A percentile compares a stretch with the other conserved stretches of the same genome.
Evolutionary conservation across 2,113 vertebrate species (phyloP).

Genomic region (Climacteris rufus): DNA sequence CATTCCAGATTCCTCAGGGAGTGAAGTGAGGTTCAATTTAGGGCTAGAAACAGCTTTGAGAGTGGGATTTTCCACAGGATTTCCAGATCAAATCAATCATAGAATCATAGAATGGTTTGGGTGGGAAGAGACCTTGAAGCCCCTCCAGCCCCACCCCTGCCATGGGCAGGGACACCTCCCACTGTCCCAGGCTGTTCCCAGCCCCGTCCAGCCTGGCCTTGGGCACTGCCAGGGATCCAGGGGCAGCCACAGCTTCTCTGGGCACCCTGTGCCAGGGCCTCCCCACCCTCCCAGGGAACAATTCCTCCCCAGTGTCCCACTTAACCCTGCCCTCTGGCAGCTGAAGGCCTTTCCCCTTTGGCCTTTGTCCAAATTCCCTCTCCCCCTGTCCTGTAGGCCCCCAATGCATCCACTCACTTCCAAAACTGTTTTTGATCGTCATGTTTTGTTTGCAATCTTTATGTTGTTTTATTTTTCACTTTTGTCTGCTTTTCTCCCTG

Average conservation of each 20-base stretch:
- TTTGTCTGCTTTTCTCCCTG: not conserved
- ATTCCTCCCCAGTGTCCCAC: not conserved
- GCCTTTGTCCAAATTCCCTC: not conserved
- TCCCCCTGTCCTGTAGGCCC: not conserved
- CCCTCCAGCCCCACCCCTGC: fast-evolving
- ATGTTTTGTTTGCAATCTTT: not conserved
- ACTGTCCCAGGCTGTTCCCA: not conserved
- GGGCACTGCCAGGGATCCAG: not conserved
- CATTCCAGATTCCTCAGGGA: not conserved
- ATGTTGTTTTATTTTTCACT: not conserved
- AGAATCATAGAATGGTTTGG: not conserved
- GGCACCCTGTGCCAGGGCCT: not conserved
- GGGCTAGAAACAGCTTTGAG: not conserved
- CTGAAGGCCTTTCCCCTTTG: not conserved
- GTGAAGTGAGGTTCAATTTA: not conserved
- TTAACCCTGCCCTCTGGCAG: not conserved
- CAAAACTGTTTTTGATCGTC: not conserved
- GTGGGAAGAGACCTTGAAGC: not conserved
- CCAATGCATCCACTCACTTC: not conserved
- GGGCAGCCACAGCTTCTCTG: not conserved
- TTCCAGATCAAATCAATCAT: not conserved
- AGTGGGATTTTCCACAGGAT: not conserved
- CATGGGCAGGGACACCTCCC: not conserved
- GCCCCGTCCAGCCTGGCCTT: not conserved
- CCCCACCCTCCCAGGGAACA: fast-evolving